These are phyloP conservation scores for Amiota communis DNA, from an alignment of 2,888 invertebrate species.

Conservation along the genomic window DNA sequence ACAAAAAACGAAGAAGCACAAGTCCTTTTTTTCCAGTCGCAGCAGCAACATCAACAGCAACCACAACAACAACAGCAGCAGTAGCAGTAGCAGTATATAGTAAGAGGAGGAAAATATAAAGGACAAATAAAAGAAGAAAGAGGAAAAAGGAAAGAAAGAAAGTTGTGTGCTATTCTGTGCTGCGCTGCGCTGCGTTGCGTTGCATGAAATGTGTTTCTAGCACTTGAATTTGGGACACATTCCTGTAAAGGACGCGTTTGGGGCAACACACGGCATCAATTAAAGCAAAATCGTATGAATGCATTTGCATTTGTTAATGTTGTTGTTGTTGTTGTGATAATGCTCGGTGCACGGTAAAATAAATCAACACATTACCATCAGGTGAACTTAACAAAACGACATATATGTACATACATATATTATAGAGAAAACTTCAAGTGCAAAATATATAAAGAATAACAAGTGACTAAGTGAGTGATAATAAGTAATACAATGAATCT, in stretches of 20 bases:
- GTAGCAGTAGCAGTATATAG: conserved; percentile 37
- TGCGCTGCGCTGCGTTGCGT: conserved; percentile 31
- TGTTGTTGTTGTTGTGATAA: not conserved
- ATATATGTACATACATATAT: too few relatives aligned
- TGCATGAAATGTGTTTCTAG: conserved; percentile 60
- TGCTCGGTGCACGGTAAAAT: too few relatives aligned
- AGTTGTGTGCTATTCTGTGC: conserved; percentile 47
- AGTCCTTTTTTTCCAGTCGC: conserved; percentile 32
- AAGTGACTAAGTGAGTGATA: not conserved
- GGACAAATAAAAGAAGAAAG: too few relatives aligned
- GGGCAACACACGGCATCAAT: conserved; percentile 35
- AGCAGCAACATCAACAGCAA: conserved; percentile 14
- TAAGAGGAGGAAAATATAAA: too few relatives aligned
- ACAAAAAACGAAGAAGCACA: not conserved
- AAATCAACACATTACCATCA: too few relatives aligned
- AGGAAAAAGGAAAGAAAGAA: conserved; percentile 58
- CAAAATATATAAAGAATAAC: not conserved
- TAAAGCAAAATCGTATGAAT: not conserved
- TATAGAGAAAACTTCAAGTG: not conserved
- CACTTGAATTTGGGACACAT: conserved; percentile 67
- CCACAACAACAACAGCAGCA: conserved; percentile 37
- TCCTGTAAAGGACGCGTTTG: conserved; percentile 62
- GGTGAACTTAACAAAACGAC: too few relatives aligned
- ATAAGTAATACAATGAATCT: too few relatives aligned
- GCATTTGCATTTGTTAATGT: not conserved